Base-by-base conservation (phyloP, 2,797 vertebrate genomes). In the Hyperoplus lanceolatus region DNA sequence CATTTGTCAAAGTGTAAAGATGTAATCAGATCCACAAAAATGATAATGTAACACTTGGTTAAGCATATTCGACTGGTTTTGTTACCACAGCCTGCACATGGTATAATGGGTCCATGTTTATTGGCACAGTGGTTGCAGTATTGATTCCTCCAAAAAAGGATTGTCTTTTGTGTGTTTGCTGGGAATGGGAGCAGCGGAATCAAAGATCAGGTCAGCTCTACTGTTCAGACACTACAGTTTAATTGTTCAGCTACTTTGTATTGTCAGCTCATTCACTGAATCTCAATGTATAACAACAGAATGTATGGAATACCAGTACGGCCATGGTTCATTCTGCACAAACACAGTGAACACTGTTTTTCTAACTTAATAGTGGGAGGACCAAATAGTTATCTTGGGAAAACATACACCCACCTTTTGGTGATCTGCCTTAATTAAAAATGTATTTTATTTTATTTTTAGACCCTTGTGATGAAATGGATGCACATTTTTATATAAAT, bases 61-160 rank as follows among this genome's bases (percentile, higher is more conserved):
- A 29, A 29, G 29, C 29, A 29, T 29, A 29, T 29, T 29, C 3
- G 3, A 29, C 29, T 29, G 29, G 29, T 29, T 29, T 29, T 29
- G 29, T 29, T 29, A 29, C 29, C 29, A 29, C 45, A 60, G 54
- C 16, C 6, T 54, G 43, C 45, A 63, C 8, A 1, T 45, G 45
- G 39, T 42, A 61, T 81, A 57, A 63, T 51, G 45, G 15, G 43
- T 43, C 70, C 36, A 38, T 39, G 53, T 70, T 64, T 53, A 46
- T 56, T 73, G 61, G 36, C 41, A 4, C 18, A 36, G 63, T 59
- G 72, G 56, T 60, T 79, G 63, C 68, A 65, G 50, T 53, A 82
- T 87, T 36, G 81, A 83, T 57, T 63, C n/a, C 36, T 55, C 13
- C 18, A 55, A 70, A 68, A 43, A 74, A 29, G 43, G 39, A 29